Conservation (phyloP, 2,113 vertebrate species). For the Embiotoca jacksoni region DNA sequence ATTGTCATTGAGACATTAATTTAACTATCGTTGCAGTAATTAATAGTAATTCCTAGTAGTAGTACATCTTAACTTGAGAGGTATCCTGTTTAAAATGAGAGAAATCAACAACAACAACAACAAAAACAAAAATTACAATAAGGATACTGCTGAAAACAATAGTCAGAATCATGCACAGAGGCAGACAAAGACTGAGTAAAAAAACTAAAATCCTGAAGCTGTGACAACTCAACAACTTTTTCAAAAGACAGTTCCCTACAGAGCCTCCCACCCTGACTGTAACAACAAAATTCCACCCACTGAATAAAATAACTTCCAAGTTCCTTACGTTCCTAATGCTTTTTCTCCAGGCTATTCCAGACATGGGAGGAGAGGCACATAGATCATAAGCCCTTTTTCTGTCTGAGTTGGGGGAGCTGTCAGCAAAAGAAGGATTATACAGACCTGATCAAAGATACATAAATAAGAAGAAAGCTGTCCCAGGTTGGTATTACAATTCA, state of each 20-base stretch:
- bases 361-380: slow-evolving; percentile 4
- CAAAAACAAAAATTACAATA: neutral
- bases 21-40: no score
- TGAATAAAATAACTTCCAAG: slow-evolving; percentile 28
- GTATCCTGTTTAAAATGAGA: neutral
- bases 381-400: slow-evolving; percentile 31
- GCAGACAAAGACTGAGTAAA: neutral
- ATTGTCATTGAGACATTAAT: no score
- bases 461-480: slow-evolving; percentile 15
- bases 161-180: neutral
- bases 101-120: neutral
- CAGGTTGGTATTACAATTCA: slow-evolving; percentile 30
- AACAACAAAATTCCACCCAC: slow-evolving; percentile 45
- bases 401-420: slow-evolving; percentile 30
- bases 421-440: slow-evolving; percentile 33
- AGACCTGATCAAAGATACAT: slow-evolving; percentile 28
- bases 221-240: slow-evolving; percentile 27
- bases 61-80: neutral
- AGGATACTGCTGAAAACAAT: neutral
- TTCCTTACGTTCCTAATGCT: slow-evolving; percentile 33
- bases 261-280: slow-evolving; percentile 23
- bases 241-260: slow-evolving; percentile 20
- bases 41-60: no score
- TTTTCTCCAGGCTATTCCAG: slow-evolving; percentile 35
- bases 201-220: slow-evolving; percentile 28